phyloP scores from a whole-genome alignment of 2,113 vertebrate genomes.

The Patagioenas fasciata region DNA sequence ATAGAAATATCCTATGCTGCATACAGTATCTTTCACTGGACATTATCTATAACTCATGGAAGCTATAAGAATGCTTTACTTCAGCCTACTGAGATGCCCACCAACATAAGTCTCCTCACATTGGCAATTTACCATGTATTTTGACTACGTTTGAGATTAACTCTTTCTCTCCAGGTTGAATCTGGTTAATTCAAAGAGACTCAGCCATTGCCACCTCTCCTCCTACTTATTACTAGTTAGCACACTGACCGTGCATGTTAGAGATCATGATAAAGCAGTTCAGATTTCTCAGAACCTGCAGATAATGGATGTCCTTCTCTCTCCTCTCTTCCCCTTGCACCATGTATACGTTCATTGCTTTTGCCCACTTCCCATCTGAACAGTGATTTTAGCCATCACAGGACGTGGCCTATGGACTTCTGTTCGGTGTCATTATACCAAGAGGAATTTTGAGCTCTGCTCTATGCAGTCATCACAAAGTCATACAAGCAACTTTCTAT shows the following conservation, averaged over 20 bases:
- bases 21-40: background rate
- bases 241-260: rapidly evolving
- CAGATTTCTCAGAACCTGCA: background rate
- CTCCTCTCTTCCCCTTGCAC: background rate
- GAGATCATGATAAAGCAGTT: background rate
- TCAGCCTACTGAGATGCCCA: background rate
- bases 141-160: background rate
- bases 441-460: background rate
- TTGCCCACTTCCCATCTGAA: background rate
- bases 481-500: background rate
- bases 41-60: background rate
- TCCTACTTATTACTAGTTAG: background rate
- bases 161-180: background rate
- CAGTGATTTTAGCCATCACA: background rate
- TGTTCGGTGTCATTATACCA: background rate
- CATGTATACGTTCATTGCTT: background rate
- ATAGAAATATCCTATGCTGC: background rate
- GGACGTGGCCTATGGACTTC: background rate
- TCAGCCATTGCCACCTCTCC: background rate
- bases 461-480: background rate
- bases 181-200: background rate
- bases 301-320: background rate
- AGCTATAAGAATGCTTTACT: background rate
- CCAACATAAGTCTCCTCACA: background rate
- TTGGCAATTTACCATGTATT: background rate